Conservation (phyloP, 2,888 invertebrate genomes). For the Lampropteryx suffumata region DNA sequence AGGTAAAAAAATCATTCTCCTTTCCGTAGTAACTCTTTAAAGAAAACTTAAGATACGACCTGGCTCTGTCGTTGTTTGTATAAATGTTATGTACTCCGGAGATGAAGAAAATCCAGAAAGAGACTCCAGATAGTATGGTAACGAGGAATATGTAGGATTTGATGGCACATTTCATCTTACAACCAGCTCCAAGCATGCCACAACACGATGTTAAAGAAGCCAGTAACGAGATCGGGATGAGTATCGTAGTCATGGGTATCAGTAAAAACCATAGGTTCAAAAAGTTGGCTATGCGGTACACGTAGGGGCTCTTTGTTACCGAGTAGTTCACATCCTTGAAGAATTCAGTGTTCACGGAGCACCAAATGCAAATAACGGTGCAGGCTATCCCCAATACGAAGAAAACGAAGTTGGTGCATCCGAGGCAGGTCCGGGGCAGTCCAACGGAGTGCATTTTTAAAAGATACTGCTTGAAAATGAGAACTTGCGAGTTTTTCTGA, state of each 20-base stretch:
- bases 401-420: conserved; percentile 66
- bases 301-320: conserved; percentile 60
- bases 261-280: conserved; percentile 64
- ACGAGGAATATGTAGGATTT: conserved; percentile 68
- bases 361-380: conserved; percentile 65
- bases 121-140: conserved; percentile 46
- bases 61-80: conserved; percentile 53
- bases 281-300: conserved; percentile 56
- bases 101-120: conserved; percentile 66
- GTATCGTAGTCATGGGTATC: conserved; percentile 59
- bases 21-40: conserved; percentile 58
- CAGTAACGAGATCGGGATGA: conserved; percentile 55
- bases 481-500: conserved; percentile 1
- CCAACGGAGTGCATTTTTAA: conserved; percentile 65
- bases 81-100: conserved; percentile 66
- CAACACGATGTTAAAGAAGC: conserved; percentile 69
- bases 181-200: conserved; percentile 69
- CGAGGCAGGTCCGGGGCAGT: conserved; percentile 69
- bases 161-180: conserved; percentile 65
- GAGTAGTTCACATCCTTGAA: conserved; percentile 70
- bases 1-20: conserved; percentile 62
- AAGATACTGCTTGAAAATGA: conserved; percentile 6
- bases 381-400: conserved; percentile 54
- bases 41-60: conserved; percentile 46
- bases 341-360: conserved; percentile 63